Conservation (phyloP, 2,797 vertebrate genomes). For the Odontamblyopus rebecca region DNA sequence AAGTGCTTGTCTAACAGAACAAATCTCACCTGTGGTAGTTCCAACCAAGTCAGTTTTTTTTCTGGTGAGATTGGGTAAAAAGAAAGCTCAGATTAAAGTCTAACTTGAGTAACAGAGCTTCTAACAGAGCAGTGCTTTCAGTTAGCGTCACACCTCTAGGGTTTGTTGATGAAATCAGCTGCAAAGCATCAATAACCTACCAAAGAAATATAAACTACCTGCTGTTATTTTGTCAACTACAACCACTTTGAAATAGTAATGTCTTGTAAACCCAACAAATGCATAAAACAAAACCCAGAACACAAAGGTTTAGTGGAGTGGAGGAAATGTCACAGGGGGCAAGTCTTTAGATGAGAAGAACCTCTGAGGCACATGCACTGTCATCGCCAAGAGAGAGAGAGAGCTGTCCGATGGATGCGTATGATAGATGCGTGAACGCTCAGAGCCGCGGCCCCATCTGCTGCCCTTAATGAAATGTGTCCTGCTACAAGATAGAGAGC, state of each 20-base stretch:
- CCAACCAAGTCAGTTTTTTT: too few relatives aligned
- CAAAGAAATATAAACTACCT: too few relatives aligned
- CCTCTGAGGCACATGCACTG: slow-evolving; percentile 67
- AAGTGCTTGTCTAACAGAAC: too few relatives aligned
- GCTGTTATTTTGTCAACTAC: background rate
- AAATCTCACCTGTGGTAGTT: too few relatives aligned
- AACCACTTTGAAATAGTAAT: background rate
- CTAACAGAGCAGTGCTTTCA: too few relatives aligned
- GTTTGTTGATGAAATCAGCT: too few relatives aligned
- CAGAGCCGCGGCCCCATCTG: slow-evolving; percentile 75
- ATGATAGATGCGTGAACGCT: slow-evolving; percentile 78
- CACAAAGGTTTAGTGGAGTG: background rate
- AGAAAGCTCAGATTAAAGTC: too few relatives aligned
- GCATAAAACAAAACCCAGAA: background rate
- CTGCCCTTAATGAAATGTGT: slow-evolving; percentile 83
- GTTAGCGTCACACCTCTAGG: too few relatives aligned
- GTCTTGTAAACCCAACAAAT: background rate
- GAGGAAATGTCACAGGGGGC: slow-evolving; percentile 18
- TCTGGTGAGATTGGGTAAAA: too few relatives aligned
- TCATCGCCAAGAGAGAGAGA: slow-evolving; percentile 50
- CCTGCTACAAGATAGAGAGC: slow-evolving; percentile 80
- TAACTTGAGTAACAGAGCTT: too few relatives aligned
- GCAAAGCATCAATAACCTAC: too few relatives aligned
- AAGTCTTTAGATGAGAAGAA: slow-evolving; percentile 69
- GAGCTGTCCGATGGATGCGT: slow-evolving; percentile 73